A percentile compares a stretch with the other conserved stretches of the same genome.
Evolutionary conservation across 2,113 vertebrate species (phyloP).

Genomic region (Illadopsis cleaveri): DNA sequence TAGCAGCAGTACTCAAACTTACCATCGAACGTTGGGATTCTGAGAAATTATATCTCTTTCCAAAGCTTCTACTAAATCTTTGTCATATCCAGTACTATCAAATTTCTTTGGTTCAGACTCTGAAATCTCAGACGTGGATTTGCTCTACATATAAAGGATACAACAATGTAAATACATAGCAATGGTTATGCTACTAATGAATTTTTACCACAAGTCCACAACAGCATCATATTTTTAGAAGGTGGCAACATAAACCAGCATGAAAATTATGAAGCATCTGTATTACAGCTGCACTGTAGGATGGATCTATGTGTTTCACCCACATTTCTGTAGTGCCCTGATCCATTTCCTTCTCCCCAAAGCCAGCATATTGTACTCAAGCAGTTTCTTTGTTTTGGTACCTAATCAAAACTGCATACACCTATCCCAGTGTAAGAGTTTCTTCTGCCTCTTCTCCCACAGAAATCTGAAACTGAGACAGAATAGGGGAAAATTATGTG

Average conservation of each 20-base stretch:
- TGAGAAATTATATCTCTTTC: constrained; percentile 98
- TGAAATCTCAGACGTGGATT: constrained; percentile 81
- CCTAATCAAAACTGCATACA: background rate
- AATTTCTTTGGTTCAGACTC: constrained; percentile 91
- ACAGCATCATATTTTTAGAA: background rate
- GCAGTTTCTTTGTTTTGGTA: background rate
- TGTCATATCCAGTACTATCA: constrained; percentile 92
- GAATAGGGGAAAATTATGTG: rapidly evolving
- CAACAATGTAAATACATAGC: background rate
- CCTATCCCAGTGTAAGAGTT: background rate
- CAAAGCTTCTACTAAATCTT: constrained; percentile 93
- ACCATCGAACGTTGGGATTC: constrained; percentile 97
- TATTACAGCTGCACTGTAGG: background rate
- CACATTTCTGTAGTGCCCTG: background rate
- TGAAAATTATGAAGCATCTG: background rate
- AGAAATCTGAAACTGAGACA: background rate
- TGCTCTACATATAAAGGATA: constrained; percentile 76
- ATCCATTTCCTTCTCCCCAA: background rate
- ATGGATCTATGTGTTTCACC: background rate
- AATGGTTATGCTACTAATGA: background rate
- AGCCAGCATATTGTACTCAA: background rate
- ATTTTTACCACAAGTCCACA: background rate
- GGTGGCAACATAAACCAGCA: background rate
- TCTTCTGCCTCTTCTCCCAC: background rate
- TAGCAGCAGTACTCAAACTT: constrained; percentile 33